phyloP scores from a whole-genome alignment of 2,797 vertebrate genomes.

The Danio jaintianensis region DNA sequence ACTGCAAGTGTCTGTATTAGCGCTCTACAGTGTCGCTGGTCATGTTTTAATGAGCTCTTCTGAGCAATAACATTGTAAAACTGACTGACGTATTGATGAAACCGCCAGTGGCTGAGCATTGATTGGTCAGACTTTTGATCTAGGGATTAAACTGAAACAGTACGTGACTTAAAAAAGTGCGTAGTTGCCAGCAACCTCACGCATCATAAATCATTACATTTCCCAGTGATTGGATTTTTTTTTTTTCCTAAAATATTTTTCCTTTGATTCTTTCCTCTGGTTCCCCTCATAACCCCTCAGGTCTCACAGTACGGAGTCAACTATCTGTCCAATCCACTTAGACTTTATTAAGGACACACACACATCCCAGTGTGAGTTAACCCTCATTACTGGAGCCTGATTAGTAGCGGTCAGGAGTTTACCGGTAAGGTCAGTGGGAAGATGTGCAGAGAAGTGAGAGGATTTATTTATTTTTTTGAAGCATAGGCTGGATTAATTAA shows the following conservation, averaged over 20 bases:
- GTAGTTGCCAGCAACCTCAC: neutral
- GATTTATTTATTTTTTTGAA: neutral
- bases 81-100: constrained; percentile 14
- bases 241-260: constrained; percentile 42
- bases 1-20: no score
- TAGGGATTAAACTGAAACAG: neutral
- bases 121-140: constrained; percentile 16
- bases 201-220: constrained; percentile 24
- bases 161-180: neutral
- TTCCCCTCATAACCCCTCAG: constrained; percentile 7
- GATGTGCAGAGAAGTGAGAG: neutral
- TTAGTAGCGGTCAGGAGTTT: constrained; percentile 30
- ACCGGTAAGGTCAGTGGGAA: constrained; percentile 4
- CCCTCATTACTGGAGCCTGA: constrained; percentile 26
- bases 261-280: constrained; percentile 35
- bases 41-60: neutral
- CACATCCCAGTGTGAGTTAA: constrained; percentile 17
- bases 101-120: constrained; percentile 1
- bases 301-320: constrained; percentile 36
- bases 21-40: neutral
- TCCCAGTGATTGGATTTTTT: neutral
- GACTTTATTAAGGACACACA: constrained; percentile 18
- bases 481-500: neutral
- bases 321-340: constrained; percentile 31
- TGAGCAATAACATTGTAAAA: constrained; percentile 1